A percentile compares a stretch with the other conserved stretches of the same genome.
These are phyloP conservation scores for Pomacea canaliculata DNA, from an alignment of 2,888 invertebrate genomes.

Conservation along the genomic window DNA sequence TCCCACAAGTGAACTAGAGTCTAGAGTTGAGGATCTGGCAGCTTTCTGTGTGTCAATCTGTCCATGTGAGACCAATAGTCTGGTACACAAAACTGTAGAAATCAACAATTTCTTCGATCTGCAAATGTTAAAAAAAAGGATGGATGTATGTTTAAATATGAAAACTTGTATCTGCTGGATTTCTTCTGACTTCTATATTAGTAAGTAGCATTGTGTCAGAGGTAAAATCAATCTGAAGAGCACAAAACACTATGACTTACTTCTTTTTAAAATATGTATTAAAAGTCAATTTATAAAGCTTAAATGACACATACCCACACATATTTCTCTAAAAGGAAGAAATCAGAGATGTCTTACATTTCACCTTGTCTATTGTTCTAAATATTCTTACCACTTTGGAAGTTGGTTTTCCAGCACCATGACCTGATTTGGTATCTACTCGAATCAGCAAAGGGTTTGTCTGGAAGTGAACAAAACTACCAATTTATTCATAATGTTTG, in stretches of 20 bases:
- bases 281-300: too few relatives aligned
- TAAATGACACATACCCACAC: too few relatives aligned
- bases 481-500: not conserved
- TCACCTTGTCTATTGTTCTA: too few relatives aligned
- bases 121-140: constrained; percentile 64
- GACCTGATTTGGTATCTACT: constrained; percentile 95
- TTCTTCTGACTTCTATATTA: not conserved
- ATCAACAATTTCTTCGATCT: constrained; percentile 95
- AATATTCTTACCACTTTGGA: constrained; percentile 81
- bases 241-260: not conserved
- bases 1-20: too few relatives aligned
- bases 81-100: constrained; percentile 86
- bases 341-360: too few relatives aligned
- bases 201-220: too few relatives aligned
- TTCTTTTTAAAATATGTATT: not conserved
- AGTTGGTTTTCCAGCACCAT: constrained; percentile 97
- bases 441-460: constrained; percentile 88
- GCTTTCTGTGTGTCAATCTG: constrained; percentile 39
- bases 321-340: too few relatives aligned
- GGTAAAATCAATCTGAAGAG: not conserved
- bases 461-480: constrained; percentile 68
- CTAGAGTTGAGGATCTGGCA: too few relatives aligned
- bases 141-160: not conserved
- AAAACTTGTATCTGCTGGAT: not conserved
- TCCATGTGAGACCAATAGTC: constrained; percentile 79